A percentile compares a stretch with the other conserved stretches of the same genome.
These are phyloP conservation scores for Dicyrtoma fusca DNA, from an alignment of 2,888 invertebrate species.

Conservation along the genomic window DNA sequence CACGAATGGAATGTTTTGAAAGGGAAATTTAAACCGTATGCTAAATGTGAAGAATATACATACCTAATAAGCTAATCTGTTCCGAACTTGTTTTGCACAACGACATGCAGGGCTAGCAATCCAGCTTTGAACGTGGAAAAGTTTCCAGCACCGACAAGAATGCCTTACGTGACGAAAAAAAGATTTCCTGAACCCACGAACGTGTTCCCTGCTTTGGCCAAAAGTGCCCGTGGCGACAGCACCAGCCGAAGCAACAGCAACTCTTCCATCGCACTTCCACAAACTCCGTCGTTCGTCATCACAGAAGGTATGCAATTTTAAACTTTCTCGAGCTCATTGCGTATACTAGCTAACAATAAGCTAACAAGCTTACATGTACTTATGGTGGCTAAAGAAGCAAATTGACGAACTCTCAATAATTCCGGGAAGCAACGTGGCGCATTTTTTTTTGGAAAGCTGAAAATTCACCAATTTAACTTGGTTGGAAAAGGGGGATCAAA, in stretches of 20 bases:
- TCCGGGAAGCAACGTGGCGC: not conserved
- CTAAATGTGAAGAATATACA: not conserved
- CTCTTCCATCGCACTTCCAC: slow-evolving; percentile 34
- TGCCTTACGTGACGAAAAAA: slow-evolving; percentile 10
- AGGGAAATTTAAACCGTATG: too few relatives aligned
- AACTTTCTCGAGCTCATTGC: not conserved
- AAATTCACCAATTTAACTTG: too few relatives aligned
- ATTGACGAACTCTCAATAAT: too few relatives aligned
- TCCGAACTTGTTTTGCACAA: not conserved
- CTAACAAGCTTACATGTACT: not conserved
- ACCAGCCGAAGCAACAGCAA: slow-evolving; percentile 16
- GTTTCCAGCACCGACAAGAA: not conserved
- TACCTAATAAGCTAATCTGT: not conserved
- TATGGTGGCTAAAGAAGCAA: too few relatives aligned
- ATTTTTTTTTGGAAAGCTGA: not conserved
- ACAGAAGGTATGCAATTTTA: slow-evolving; percentile 24
- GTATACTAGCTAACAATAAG: not conserved
- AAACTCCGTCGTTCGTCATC: slow-evolving; percentile 22
- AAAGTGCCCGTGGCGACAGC: not conserved
- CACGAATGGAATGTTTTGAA: too few relatives aligned
- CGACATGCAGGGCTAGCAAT: slow-evolving; percentile 14
- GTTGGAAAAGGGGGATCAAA: too few relatives aligned
- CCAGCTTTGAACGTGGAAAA: slow-evolving; percentile 27
- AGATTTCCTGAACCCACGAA: not conserved
- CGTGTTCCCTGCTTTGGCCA: not conserved